A percentile compares a stretch with the other conserved stretches of the same genome.
Evolutionary conservation across 2,888 invertebrate genomes (phyloP).

Genomic region (Laspeyria flexula): DNA sequence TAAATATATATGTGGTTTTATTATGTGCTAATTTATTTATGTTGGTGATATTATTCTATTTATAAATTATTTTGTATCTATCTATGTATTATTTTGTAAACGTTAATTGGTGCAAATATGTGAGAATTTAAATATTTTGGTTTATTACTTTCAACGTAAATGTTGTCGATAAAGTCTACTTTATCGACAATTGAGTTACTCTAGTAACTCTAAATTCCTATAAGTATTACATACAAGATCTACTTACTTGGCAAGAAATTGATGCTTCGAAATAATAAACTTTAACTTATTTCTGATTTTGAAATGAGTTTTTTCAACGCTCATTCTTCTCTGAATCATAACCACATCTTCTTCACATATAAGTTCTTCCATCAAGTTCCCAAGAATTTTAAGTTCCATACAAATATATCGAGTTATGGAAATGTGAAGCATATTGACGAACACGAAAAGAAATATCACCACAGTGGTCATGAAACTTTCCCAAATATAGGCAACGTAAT

Average conservation of each 20-base stretch:
- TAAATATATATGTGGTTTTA: too few species aligned
- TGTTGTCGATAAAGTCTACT: too few species aligned
- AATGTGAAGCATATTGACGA: slow-evolving; percentile 63
- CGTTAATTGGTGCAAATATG: too few species aligned
- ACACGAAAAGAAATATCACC: slow-evolving; percentile 61
- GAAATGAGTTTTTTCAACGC: slow-evolving; percentile 42
- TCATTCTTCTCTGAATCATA: slow-evolving; percentile 37
- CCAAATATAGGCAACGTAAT: slow-evolving; percentile 66
- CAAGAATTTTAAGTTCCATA: slow-evolving; percentile 71
- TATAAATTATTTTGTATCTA: too few species aligned
- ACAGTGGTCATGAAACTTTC: slow-evolving; percentile 69
- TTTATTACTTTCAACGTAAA: too few species aligned
- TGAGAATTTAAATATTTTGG: too few species aligned
- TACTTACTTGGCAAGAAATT: slow-evolving; percentile 61
- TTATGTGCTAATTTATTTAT: too few species aligned
- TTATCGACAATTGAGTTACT: too few species aligned
- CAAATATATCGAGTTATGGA: slow-evolving; percentile 64
- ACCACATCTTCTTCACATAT: slow-evolving; percentile 53
- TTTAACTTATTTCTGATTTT: slow-evolving; percentile 58
- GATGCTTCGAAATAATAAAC: slow-evolving; percentile 59
- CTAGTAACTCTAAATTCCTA: too few species aligned
- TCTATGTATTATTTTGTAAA: too few species aligned
- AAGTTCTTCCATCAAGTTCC: slow-evolving; percentile 55
- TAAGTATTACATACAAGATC: too few species aligned
- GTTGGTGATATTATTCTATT: too few species aligned